Base-by-base conservation (phyloP, 30 jellyfish, hydroid and myxozoan genomes). In the Hydra vulgaris region DNA sequence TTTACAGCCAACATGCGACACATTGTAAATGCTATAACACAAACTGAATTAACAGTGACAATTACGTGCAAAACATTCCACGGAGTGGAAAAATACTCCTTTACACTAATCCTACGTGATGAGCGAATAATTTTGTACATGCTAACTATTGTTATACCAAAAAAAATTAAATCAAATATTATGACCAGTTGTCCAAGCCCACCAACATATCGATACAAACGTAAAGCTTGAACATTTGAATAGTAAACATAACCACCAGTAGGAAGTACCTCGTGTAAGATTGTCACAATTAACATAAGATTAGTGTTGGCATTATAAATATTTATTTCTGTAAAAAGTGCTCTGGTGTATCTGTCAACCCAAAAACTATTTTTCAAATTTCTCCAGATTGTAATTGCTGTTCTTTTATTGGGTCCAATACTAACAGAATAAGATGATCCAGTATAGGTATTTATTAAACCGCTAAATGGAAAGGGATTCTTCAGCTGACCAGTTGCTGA, bases 261-360 rank as follows among this genome's bases (percentile, higher is more conserved):
- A 27, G 95, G 92, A 7, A 90, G 73, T 26, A 90, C 77, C 77
- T 90, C 97, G n/a, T 88, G 92, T 72, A 90, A 81, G 71, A 81
- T 53, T 7, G 97, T 90, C 80, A 86, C 93, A 25, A 90, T 90
- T 87, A 90, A 77, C 94, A 90, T 66, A 78, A 90, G 68, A 66
- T 90, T 90, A 25, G 97, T 86, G 88, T 90, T 90, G 66, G 97
- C 97, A 55, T 90, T 90, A 82, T 90, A 90, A 26, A 90, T 84
- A 74, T 90, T 90, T 69, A 79, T 66, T 67, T 90, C 97, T 12
- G 83, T 85, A 79, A 90, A 81, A 19, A 90, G 71, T 0, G 97
- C 97, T 77, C 97, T 77, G 18, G 97, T 90, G 90, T 85, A 85
- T 7, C 92, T 89, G 83, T 90, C 97, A 24, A 90, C 87, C 97